A percentile compares a stretch with the other conserved stretches of the same genome.
Conservation (phyloP, 2,797 vertebrate species). For the Leptodactylus fallax region DNA sequence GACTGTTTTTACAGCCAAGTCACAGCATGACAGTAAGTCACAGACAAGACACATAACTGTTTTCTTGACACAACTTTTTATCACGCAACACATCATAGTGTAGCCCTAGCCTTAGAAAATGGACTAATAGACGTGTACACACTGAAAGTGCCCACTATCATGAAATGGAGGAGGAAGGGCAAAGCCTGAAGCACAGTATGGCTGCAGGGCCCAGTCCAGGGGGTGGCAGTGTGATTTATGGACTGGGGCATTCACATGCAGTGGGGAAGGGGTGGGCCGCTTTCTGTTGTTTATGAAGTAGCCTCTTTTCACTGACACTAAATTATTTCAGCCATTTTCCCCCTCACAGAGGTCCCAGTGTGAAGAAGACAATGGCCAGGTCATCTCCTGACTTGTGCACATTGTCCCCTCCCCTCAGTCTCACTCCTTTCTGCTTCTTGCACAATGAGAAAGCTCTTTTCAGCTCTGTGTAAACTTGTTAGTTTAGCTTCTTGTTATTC, state of each 20-base stretch:
- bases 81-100: no score
- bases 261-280: background rate
- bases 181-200: background rate
- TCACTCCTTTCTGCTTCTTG: conserved; percentile 8
- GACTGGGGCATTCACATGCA: background rate
- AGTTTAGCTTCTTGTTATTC: conserved; percentile 60
- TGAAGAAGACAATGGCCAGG: conserved; percentile 37
- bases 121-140: no score
- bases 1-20: no score
- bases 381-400: conserved; percentile 40
- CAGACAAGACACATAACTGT: no score
- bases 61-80: no score
- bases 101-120: no score
- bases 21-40: no score
- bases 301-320: conserved; percentile 25
- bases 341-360: conserved; percentile 15
- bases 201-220: background rate
- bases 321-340: conserved; percentile 31
- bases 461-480: conserved; percentile 61
- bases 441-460: conserved; percentile 55
- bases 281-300: conserved; percentile 12
- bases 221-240: background rate
- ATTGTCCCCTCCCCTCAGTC: conserved; percentile 18
- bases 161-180: no score
- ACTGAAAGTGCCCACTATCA: no score